Conservation (phyloP, 2,888 invertebrate species). For the Spilosoma lubricipeda region DNA sequence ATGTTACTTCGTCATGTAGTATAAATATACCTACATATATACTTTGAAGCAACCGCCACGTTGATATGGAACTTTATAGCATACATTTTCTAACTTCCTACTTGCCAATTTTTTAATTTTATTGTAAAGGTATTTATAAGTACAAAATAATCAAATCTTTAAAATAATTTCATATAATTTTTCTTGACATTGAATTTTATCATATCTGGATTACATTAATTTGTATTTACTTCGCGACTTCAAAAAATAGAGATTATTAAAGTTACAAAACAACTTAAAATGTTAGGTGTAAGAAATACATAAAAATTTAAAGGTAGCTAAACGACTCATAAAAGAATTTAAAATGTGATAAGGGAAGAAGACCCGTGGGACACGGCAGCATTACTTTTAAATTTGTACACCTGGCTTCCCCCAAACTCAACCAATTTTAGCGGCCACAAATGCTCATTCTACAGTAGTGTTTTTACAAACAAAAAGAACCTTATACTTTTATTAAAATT, state of each 20-base stretch:
- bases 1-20: not conserved
- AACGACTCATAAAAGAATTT: not conserved
- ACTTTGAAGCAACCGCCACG: too few relatives aligned
- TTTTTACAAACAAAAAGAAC: not conserved
- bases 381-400: not conserved
- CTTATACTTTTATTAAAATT: not conserved
- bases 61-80: too few relatives aligned
- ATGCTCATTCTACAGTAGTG: not conserved
- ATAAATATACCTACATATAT: not conserved
- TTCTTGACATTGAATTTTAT: too few relatives aligned
- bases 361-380: not conserved
- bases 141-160: not conserved
- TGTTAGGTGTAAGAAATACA: too few relatives aligned
- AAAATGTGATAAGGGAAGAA: not conserved
- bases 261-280: too few relatives aligned
- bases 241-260: too few relatives aligned
- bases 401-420: not conserved
- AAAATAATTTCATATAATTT: not conserved
- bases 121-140: too few relatives aligned
- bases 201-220: too few relatives aligned
- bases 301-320: not conserved
- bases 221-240: too few relatives aligned
- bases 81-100: too few relatives aligned
- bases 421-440: not conserved
- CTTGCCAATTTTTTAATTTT: too few relatives aligned